phyloP scores from a whole-genome alignment of 2,113 vertebrate genomes.

The Pollimyrus isidori region DNA sequence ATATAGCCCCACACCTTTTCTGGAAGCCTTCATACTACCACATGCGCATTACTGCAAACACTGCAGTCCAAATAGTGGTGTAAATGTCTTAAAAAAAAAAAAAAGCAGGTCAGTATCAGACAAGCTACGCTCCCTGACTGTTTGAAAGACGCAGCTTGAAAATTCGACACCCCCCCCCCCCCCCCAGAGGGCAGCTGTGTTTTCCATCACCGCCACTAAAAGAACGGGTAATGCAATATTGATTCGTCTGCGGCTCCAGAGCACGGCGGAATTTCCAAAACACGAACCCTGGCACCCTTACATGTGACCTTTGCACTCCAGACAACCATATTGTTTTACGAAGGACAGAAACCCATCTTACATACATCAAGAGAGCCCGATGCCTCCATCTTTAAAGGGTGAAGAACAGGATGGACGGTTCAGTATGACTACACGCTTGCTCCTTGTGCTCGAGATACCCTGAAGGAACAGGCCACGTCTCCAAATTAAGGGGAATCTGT shows the following conservation, averaged over 20 bases:
- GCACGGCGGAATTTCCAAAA: constrained; percentile 15
- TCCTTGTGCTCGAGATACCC: background rate
- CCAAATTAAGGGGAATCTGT: constrained; percentile 43
- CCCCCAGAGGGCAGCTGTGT: constrained; percentile 34
- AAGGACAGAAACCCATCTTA: constrained; percentile 22
- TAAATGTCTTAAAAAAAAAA: background rate
- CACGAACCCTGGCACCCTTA: constrained; percentile 15
- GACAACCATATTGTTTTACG: constrained; percentile 15
- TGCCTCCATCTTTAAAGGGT: constrained; percentile 20
- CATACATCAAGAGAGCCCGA: constrained; percentile 30
- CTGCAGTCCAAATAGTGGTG: background rate
- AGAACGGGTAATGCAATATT: constrained; percentile 22
- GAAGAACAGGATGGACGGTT: constrained; percentile 23
- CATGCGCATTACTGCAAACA: background rate
- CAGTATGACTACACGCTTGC: background rate
- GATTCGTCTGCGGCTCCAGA: constrained; percentile 28
- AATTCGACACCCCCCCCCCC: constrained; percentile 11
- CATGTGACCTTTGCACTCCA: background rate
- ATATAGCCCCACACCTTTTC: background rate
- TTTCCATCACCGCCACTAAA: constrained; percentile 35
- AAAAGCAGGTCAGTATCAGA: background rate
- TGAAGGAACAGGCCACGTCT: background rate
- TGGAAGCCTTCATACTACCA: too few relatives aligned
- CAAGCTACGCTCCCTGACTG: background rate
- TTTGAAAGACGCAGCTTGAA: background rate